phyloP scores from a whole-genome alignment of 2,888 invertebrate species.

The Cosmorhoe ocellata region DNA sequence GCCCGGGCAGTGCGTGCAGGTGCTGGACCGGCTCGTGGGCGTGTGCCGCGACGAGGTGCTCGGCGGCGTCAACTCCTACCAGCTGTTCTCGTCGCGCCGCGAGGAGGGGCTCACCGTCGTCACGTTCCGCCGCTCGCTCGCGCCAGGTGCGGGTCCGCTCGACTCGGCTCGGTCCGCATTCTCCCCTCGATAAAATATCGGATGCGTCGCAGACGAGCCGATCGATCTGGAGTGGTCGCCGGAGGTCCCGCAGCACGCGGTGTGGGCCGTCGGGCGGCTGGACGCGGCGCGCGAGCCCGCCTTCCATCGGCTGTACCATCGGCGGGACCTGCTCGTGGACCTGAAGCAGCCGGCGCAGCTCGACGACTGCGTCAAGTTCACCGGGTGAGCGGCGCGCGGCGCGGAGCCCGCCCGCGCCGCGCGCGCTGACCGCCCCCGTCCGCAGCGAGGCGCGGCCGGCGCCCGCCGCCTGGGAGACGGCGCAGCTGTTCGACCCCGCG shows the following conservation, averaged over 20 bases:
- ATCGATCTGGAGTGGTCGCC: conserved; percentile 88
- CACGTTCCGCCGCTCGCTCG: conserved; percentile 89
- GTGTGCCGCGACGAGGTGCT: conserved; percentile 93
- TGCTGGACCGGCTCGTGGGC: conserved; percentile 92
- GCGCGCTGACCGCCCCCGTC: conserved; percentile 64
- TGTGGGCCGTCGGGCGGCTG: conserved; percentile 93
- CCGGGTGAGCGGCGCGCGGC: conserved; percentile 58
- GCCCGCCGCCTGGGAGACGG: conserved; percentile 81
- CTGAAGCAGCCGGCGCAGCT: conserved; percentile 85
- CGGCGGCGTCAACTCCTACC: conserved; percentile 91
- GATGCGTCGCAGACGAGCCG: conserved; percentile 83
- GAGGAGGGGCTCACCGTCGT: conserved; percentile 90
- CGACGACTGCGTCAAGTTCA: conserved; percentile 90
- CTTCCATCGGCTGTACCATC: conserved; percentile 91
- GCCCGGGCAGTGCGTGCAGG: conserved; percentile 87
- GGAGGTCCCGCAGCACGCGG: conserved; percentile 84
- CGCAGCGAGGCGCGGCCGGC: conserved; percentile 37
- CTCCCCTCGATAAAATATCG: too few relatives aligned
- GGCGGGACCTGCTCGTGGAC: conserved; percentile 85
- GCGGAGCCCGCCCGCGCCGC: conserved; percentile 85
- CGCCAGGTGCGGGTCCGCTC: conserved; percentile 80
- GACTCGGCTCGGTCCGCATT: too few relatives aligned
- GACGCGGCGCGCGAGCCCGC: conserved; percentile 90
- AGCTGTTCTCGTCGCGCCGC: conserved; percentile 87
- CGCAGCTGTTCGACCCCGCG: conserved; percentile 85